Percentiles rank a stretch among this genome's conserved stretches.
Conservation (phyloP, 2,888 invertebrate genomes). For the Escarpia spicata region DNA sequence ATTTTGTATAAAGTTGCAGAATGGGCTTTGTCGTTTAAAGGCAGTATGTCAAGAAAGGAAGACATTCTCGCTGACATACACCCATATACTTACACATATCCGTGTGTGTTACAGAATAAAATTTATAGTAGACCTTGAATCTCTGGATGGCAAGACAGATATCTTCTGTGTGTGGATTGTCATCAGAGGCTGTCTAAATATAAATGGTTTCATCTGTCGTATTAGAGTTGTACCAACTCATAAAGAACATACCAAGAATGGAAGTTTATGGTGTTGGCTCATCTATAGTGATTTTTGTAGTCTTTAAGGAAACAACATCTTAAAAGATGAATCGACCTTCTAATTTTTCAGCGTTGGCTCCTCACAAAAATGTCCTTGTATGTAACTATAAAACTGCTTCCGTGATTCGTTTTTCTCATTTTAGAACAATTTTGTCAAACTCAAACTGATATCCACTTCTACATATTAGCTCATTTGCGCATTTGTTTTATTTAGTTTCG, state of each 20-base stretch:
- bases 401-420: too few species aligned
- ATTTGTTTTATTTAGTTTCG: too few species aligned
- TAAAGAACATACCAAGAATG: not conserved
- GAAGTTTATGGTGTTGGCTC: not conserved
- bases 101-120: not conserved
- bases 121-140: not conserved
- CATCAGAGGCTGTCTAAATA: not conserved
- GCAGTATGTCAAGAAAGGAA: not conserved
- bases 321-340: not conserved
- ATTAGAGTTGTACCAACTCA: not conserved
- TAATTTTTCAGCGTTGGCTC: not conserved
- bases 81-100: not conserved
- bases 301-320: not conserved
- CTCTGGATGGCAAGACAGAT: not conserved
- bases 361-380: not conserved
- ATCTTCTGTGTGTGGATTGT: not conserved
- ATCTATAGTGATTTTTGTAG: not conserved
- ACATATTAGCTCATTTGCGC: too few species aligned
- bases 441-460: too few species aligned
- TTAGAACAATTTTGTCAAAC: too few species aligned
- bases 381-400: too few species aligned
- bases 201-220: too few species aligned
- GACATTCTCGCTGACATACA: not conserved
- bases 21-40: not conserved
- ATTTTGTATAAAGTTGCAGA: not conserved